These are phyloP conservation scores for Spheniscus humboldti DNA, from an alignment of 2,797 vertebrate species.

Conservation along the genomic window DNA sequence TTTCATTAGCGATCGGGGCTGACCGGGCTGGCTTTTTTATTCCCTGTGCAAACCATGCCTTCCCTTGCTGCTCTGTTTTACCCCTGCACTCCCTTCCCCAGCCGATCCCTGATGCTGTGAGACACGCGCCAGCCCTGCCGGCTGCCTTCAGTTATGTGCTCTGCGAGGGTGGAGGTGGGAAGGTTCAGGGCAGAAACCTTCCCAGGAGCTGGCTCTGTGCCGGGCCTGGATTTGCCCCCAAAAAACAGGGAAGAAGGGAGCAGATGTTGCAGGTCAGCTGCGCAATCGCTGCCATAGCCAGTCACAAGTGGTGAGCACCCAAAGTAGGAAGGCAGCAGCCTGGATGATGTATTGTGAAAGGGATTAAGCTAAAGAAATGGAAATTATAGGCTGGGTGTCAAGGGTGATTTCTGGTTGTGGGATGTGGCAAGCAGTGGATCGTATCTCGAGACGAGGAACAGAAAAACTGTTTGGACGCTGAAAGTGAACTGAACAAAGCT, in stretches of 20 bases:
- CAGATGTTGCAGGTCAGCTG: background rate
- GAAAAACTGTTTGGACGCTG: background rate
- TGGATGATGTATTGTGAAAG: background rate
- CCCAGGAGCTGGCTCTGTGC: background rate
- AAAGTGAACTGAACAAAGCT: background rate
- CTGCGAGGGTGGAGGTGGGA: background rate
- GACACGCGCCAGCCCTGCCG: accelerated
- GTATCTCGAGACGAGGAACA: background rate
- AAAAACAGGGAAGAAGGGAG: background rate
- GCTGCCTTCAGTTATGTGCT: background rate
- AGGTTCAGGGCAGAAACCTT: background rate
- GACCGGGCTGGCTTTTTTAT: background rate
- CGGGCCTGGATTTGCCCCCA: background rate
- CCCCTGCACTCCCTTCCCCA: background rate
- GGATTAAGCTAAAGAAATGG: background rate
- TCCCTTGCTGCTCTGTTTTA: background rate
- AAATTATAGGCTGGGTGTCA: background rate
- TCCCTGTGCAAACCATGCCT: background rate
- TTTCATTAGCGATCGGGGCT: background rate
- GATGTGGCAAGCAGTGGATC: background rate
- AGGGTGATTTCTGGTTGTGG: background rate
- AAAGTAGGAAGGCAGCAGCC: background rate
- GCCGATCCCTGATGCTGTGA: background rate
- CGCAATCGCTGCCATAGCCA: background rate
- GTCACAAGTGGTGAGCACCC: background rate